These are phyloP conservation scores for Manis crassicaudata DNA, from an alignment of 2,797 vertebrate genomes.

Conservation along the genomic window DNA sequence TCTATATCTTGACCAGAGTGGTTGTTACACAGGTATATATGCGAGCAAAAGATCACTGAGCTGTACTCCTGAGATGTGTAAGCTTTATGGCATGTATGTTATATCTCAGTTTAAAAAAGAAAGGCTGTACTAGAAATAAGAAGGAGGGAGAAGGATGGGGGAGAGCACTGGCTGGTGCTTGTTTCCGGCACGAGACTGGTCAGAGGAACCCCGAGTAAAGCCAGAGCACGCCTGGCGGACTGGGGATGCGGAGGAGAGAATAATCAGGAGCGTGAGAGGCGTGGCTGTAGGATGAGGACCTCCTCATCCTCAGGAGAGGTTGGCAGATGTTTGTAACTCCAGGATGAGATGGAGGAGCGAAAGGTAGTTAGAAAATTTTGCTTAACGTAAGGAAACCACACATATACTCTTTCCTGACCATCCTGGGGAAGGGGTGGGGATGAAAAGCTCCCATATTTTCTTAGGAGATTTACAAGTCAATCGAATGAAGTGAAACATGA, in stretches of 20 bases:
- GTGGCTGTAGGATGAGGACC: not conserved
- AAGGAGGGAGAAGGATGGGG: not conserved
- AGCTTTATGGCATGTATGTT: not conserved
- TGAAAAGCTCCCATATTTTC: not conserved
- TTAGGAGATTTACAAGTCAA: not conserved
- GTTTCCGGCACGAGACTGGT: not conserved
- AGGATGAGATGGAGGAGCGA: not conserved
- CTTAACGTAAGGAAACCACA: constrained; percentile 40
- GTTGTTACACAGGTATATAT: not conserved
- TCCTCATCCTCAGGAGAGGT: not conserved
- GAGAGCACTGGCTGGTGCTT: not conserved
- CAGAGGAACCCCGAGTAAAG: not conserved
- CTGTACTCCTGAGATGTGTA: not conserved
- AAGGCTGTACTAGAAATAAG: not conserved
- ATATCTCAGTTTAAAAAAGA: not conserved
- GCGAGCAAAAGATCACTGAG: not conserved
- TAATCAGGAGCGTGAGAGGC: not conserved
- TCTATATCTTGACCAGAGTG: not conserved
- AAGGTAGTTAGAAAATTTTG: constrained; percentile 29
- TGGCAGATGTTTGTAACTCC: not conserved
- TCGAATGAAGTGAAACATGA: constrained; percentile 8
- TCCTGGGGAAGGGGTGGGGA: not conserved
- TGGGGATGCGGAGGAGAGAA: not conserved
- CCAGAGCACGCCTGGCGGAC: not conserved
- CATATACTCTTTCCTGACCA: not conserved